Evolutionary conservation across 2,888 invertebrate species (phyloP).

Genomic region (Cerastoderma edule): DNA sequence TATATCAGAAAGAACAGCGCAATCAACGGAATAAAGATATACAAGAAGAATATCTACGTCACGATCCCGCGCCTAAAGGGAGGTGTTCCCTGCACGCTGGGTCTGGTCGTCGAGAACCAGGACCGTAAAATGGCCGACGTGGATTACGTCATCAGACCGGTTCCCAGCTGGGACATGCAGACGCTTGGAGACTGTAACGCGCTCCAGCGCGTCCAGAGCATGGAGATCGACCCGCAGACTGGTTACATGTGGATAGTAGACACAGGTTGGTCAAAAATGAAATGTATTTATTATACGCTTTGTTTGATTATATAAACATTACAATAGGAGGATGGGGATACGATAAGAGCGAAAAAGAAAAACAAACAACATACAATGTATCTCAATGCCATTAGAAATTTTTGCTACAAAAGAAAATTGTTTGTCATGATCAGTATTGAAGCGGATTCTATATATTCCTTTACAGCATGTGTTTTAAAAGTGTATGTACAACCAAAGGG

Average conservation of each 20-base stretch:
- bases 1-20: constrained; percentile 61
- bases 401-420: too few species aligned
- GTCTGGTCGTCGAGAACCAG: constrained; percentile 42
- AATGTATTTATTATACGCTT: too few species aligned
- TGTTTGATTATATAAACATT: too few species aligned
- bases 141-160: constrained; percentile 56
- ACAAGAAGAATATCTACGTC: constrained; percentile 61
- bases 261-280: constrained; percentile 54
- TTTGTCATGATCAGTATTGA: too few species aligned
- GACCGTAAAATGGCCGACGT: constrained; percentile 30
- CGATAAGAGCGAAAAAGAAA: too few species aligned
- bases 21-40: constrained; percentile 67
- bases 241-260: constrained; percentile 72
- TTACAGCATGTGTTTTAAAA: too few species aligned
- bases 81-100: constrained; percentile 65
- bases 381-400: too few species aligned
- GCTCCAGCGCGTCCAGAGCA: constrained; percentile 66
- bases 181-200: constrained; percentile 58
- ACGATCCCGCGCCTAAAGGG: constrained; percentile 63
- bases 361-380: too few species aligned
- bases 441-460: too few species aligned
- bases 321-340: too few species aligned
- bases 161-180: constrained; percentile 65
- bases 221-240: constrained; percentile 69
- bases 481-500: too few species aligned